phyloP scores from a whole-genome alignment of 1,140 invertebrate genomes.

The Heliconius himera region DNA sequence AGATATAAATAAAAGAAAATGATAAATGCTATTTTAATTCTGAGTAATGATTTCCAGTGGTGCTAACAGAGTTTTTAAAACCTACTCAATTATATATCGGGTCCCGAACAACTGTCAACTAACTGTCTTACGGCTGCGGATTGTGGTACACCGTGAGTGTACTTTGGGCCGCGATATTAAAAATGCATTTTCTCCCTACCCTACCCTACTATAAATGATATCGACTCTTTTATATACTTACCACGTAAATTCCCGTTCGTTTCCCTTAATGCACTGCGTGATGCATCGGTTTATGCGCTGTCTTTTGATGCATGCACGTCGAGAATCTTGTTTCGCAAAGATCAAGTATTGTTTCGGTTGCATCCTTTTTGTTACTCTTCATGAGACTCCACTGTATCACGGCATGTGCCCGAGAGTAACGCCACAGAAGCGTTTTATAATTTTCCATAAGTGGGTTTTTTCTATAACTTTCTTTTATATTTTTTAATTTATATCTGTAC shows the following conservation, averaged over 20 bases:
- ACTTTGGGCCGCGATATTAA: background rate
- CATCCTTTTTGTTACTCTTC: background rate
- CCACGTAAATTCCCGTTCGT: slow-evolving; percentile 8
- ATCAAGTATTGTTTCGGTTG: slow-evolving; percentile 6
- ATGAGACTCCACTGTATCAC: background rate
- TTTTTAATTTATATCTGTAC: too few relatives aligned
- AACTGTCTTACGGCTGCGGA: background rate
- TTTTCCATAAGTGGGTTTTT: background rate
- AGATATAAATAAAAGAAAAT: background rate
- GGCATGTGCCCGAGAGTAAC: background rate
- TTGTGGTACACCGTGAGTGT: background rate
- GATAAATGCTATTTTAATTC: background rate
- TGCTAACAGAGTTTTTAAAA: background rate
- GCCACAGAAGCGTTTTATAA: background rate
- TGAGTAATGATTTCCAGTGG: background rate
- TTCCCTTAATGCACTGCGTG: slow-evolving; percentile 3
- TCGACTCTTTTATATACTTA: background rate
- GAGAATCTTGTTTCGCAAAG: background rate
- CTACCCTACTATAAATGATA: background rate
- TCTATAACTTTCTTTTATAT: background rate
- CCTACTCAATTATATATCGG: background rate
- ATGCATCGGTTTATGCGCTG: background rate
- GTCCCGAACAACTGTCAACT: background rate
- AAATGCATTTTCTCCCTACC: background rate
- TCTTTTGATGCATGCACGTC: slow-evolving; percentile 7